Base-by-base conservation (phyloP, 2,113 vertebrate genomes). In the Monopterus albus region DNA sequence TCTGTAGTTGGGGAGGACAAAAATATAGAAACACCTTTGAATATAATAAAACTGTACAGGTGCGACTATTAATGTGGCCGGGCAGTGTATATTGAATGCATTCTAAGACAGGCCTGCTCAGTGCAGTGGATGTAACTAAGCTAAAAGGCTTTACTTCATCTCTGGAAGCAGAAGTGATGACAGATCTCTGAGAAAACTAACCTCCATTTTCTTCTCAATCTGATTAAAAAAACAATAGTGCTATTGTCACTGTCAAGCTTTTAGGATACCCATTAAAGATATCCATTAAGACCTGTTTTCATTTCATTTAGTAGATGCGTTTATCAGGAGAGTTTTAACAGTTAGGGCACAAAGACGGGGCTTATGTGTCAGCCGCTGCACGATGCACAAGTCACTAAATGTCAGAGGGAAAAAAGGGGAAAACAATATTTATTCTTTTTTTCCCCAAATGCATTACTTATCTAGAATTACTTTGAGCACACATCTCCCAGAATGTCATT, bases 201-300 rank as follows among this genome's bases (percentile, higher is more conserved):
- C n/a, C 14, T 43, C 29, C 7, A 67, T 66, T 79, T 78, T 61
- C 56, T 49, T 68, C 46, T 74, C 15, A 9, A 74, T 70, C 31
- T 45, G 45, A 79, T 77, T 75, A 59, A 67, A 75, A 66, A 46
- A 31, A 51, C 39, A 81, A 78, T 50, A 15, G 56, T 58, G 63
- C 42, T 20, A 57, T 71, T 67, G 43, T 75, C 51, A 46, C 35
- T 49, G 63, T 81, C 53, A 53, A 14, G 55, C 56, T 67, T 28
- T 66, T 40, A 67, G 21, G 61, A 81, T 45, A 23, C 12, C 69
- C 69, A 83, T 82, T 74, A 75, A 56, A 33, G 38, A 61, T 21
- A 67, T 55, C 81, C 64, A 81, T 85, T 79, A 83, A 21, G 35
- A 47, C 7, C 58, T 60, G 21, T 79, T 81, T 78, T 81, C 15